These are phyloP conservation scores for Eutrigla gurnardus DNA, from an alignment of 2,797 vertebrate genomes.

Conservation along the genomic window DNA sequence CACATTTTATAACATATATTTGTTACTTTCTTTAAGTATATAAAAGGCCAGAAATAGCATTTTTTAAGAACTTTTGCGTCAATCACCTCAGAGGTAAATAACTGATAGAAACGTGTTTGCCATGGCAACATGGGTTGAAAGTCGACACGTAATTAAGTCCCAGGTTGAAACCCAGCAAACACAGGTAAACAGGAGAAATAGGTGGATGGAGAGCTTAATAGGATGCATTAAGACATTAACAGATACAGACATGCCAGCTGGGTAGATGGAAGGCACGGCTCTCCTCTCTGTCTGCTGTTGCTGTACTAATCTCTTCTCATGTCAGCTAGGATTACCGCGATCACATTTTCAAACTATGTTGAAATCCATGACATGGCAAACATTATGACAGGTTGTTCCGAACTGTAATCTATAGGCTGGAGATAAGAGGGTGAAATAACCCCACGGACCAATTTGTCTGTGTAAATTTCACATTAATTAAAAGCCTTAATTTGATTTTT, in stretches of 20 bases:
- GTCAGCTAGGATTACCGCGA: constrained; percentile 61
- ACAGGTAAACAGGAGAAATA: not conserved
- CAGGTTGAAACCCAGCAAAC: not conserved
- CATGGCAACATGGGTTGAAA: not conserved
- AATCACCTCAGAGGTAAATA: not conserved
- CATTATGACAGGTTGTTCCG: constrained; percentile 24
- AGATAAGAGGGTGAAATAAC: constrained; percentile 43
- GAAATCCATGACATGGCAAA: constrained; percentile 42
- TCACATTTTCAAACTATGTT: constrained; percentile 44
- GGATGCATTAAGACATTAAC: constrained; percentile 49
- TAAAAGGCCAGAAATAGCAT: not conserved
- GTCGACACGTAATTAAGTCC: not conserved
- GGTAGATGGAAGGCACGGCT: constrained; percentile 13
- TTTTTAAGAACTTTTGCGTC: not conserved
- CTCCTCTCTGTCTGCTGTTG: constrained; percentile 29
- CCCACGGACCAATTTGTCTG: constrained; percentile 1
- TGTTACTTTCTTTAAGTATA: not conserved
- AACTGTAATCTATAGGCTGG: constrained; percentile 22
- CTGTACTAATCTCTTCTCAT: constrained; percentile 46
- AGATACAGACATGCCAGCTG: constrained; percentile 29
- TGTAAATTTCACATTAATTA: constrained; percentile 23
- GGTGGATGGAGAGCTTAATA: constrained; percentile 12
- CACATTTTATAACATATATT: not conserved
- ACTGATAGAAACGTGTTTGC: not conserved
- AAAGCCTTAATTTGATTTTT: constrained; percentile 25